Conservation (phyloP, 2,113 vertebrate species). For the Silurus meridionalis region DNA sequence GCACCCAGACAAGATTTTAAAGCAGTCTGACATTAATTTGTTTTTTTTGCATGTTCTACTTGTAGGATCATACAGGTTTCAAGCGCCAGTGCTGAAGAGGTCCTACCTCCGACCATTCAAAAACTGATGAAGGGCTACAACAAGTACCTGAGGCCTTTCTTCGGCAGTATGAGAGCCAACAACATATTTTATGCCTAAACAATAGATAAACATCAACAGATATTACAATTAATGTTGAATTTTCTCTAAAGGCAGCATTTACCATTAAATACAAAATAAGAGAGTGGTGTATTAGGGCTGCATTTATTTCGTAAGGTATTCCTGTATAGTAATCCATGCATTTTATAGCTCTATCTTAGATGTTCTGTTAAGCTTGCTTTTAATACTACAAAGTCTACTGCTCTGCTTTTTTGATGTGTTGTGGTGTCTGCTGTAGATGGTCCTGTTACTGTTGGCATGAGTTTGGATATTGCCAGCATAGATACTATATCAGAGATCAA, state of each 20-base stretch:
- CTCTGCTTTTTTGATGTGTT: constrained; percentile 26
- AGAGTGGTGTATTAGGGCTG: constrained; percentile 9
- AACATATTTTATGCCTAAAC: constrained; percentile 27
- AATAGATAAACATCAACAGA: constrained; percentile 24
- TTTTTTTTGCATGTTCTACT: constrained; percentile 46
- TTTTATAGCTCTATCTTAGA: constrained; percentile 25
- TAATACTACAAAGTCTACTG: neutral
- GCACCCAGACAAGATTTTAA: neutral
- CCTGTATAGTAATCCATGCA: constrained; percentile 24
- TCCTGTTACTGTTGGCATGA: constrained; percentile 89
- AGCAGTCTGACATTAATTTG: neutral
- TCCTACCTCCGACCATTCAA: constrained; percentile 87
- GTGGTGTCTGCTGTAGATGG: constrained; percentile 71
- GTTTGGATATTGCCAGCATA: constrained; percentile 90
- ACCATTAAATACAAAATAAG: constrained; percentile 5
- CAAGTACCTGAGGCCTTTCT: constrained; percentile 90
- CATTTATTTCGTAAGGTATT: constrained; percentile 3
- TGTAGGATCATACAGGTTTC: constrained; percentile 72
- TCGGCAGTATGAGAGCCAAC: constrained; percentile 80
- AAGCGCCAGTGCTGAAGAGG: constrained; percentile 76
- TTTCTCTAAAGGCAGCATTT: constrained; percentile 25
- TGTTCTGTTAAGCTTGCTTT: constrained; percentile 1
- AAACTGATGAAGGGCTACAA: constrained; percentile 91
- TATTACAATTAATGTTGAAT: constrained; percentile 13
- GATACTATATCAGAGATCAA: constrained; percentile 94